phyloP scores from a whole-genome alignment of 2,113 vertebrate genomes.

The Petaurus breviceps region DNA sequence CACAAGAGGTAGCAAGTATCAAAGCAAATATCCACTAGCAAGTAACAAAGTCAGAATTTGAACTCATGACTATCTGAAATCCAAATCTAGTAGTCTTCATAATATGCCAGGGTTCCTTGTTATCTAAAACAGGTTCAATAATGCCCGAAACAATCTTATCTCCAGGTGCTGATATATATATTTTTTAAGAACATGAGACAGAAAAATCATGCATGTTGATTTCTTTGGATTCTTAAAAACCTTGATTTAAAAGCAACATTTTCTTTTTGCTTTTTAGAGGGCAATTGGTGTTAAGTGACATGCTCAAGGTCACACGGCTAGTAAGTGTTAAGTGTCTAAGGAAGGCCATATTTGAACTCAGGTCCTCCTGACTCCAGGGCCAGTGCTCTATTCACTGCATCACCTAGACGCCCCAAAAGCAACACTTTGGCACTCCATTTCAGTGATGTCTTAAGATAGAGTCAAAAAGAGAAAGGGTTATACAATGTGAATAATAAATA shows the following conservation, averaged over 20 bases:
- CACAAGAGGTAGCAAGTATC: no score
- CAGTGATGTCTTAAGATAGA: neutral
- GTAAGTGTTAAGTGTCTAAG: no score
- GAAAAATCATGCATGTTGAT: neutral
- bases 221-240: neutral
- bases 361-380: no score
- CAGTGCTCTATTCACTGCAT: no score
- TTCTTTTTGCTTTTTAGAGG: neutral
- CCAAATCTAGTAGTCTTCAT: neutral
- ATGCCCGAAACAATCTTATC: neutral
- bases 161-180: neutral
- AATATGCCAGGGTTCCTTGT: neutral
- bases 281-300: no score
- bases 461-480: neutral
- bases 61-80: neutral
- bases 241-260: neutral
- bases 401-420: neutral
- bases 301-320: no score
- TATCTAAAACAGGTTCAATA: neutral
- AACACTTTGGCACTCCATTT: neutral
- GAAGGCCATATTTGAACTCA: no score
- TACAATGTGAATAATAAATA: neutral
- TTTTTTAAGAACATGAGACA: neutral
- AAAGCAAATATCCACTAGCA: no score
- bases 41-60: no score